These are phyloP conservation scores for Corythoichthys haematopterus DNA, from an alignment of 2,113 vertebrate genomes.

Conservation along the genomic window DNA sequence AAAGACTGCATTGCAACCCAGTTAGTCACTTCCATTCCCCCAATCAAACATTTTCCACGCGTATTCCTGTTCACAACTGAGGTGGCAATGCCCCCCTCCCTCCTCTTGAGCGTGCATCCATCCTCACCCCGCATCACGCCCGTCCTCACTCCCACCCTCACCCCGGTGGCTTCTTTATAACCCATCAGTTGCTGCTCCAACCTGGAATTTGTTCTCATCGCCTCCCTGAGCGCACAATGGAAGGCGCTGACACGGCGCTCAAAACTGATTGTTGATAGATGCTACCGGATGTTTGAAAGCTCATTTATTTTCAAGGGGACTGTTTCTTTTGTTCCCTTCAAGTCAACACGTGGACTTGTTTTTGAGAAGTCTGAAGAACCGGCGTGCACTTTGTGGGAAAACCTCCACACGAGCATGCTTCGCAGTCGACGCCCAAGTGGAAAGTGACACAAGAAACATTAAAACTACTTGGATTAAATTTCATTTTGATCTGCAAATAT, in stretches of 20 bases:
- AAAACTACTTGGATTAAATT: slow-evolving; percentile 37
- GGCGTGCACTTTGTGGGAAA: slow-evolving; percentile 9
- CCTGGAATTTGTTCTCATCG: slow-evolving; percentile 35
- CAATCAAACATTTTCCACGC: background rate
- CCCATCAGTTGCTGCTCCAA: slow-evolving; percentile 48
- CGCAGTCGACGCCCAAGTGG: slow-evolving; percentile 17
- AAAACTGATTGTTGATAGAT: background rate
- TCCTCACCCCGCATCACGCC: slow-evolving; percentile 55
- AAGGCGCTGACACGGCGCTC: slow-evolving; percentile 13
- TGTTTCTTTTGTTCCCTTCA: background rate
- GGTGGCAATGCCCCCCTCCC: slow-evolving; percentile 20
- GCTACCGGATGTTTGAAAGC: slow-evolving; percentile 24
- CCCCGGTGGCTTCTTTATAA: slow-evolving; percentile 70
- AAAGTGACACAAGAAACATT: slow-evolving; percentile 7
- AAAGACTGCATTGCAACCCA: background rate
- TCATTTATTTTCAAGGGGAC: background rate
- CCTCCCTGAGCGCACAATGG: slow-evolving; percentile 3
- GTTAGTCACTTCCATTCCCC: background rate
- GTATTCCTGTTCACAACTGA: background rate
- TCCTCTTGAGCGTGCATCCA: slow-evolving; percentile 34
- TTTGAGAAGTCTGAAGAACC: slow-evolving; percentile 13
- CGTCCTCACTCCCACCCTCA: slow-evolving; percentile 54
- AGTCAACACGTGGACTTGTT: slow-evolving; percentile 23
- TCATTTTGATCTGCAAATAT: slow-evolving; percentile 19
- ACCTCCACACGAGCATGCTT: slow-evolving; percentile 33